Base-by-base conservation (phyloP, 2,888 invertebrate genomes). In the Pherbina coryleti region DNA sequence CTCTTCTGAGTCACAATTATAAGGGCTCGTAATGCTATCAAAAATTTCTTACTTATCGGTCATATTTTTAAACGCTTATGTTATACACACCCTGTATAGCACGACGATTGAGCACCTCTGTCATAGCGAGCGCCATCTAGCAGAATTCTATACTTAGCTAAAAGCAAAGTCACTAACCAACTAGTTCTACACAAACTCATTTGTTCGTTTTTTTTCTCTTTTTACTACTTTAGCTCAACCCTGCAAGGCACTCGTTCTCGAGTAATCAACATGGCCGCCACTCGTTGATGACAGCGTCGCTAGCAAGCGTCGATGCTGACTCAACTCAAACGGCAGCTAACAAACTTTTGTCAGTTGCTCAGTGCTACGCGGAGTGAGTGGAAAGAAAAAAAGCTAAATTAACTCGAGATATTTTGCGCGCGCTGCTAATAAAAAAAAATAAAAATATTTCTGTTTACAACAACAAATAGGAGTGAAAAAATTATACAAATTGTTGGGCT, bases 361-460 rank as follows among this genome's bases (percentile, higher is more conserved):
- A 83, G 82, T 83, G 84, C 77, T 80, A 81, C 80, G 81, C 83
- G 81, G 82, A 82, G 83, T 84, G 84, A 84, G 84, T 84, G 83
- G 81, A 82, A 70, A 55, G 22, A 67, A 28, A n/a, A 51, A 3
- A 57, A 72, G 34, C 34, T 57, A 60, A 64, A 74, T 28, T 62
- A 74, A 44, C 49, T 31, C 49, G 22, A 60, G 28, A 7, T 55
- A 3, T 34, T 73, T 71, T 60, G 11, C 73, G 73, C 60, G 44
- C 62, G 53, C 53, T 53, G 14, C 31, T 8, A n/a, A 17, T 7
- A 64, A 4, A 31, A 70, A 76, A 71, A 28, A 76, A 74, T n/a
- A 71, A 44, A 76, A 69, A 31, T 60, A 71, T 49, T 37, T 73
- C 49, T 60, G 5, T 5, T 14, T 49, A 69, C 77, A n/a, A 44